Conservation (phyloP, 92 coral and sea anemone species). For the Metridium senile region DNA sequence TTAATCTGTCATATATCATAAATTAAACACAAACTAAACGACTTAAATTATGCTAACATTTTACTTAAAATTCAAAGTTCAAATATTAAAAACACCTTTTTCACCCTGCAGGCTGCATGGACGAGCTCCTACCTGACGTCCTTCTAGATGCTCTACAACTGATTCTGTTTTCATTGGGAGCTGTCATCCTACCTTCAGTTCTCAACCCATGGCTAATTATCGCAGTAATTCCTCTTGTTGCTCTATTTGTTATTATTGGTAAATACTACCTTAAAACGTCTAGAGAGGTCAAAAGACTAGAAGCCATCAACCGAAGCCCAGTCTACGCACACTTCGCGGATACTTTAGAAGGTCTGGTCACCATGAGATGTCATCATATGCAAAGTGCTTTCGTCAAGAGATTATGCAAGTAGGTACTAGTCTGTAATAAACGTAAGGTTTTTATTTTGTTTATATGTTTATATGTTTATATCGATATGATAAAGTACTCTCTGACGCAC, state of each 20-base stretch:
- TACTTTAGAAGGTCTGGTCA: constrained; percentile 69
- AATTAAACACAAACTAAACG: no score
- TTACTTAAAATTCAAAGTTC: no score
- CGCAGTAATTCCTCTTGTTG: constrained; percentile 38
- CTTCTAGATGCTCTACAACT: constrained; percentile 63
- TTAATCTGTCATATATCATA: no score
- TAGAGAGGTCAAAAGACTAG: constrained; percentile 61
- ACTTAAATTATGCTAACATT: no score
- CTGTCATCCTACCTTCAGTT: constrained; percentile 52
- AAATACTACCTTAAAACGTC: constrained; percentile 56
- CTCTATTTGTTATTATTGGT: constrained; percentile 43
- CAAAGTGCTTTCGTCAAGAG: constrained; percentile 50
- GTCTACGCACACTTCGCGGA: constrained; percentile 66
- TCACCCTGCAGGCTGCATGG: constrained; percentile 44
- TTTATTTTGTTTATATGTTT: no score
- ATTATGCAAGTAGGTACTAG: constrained; percentile 47
- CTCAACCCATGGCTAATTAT: constrained; percentile 62
- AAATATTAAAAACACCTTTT: no score
- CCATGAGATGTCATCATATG: constrained; percentile 62
- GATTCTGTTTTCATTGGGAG: constrained; percentile 44
- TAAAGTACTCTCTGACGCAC: no score
- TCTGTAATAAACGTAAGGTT: no score
- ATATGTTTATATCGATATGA: no score
- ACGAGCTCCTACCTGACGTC: constrained; percentile 62
- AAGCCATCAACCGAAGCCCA: constrained; percentile 71